Conservation (phyloP, 2,888 invertebrate species). For the Melanchra persicariae region DNA sequence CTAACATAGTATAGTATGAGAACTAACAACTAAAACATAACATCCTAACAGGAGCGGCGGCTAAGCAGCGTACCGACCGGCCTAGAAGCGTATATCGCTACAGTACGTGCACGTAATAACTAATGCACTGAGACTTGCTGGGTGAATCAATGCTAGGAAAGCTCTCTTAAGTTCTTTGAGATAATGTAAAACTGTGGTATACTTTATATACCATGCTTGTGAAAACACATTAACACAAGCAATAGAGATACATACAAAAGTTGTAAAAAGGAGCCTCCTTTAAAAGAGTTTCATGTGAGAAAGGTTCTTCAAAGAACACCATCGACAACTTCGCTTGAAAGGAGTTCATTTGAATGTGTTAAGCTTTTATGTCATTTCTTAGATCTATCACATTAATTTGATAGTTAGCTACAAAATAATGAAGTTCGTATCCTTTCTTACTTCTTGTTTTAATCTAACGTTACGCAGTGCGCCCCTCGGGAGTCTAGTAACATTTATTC, state of each 20-base stretch:
- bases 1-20: constrained; percentile 29
- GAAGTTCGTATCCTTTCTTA: neutral
- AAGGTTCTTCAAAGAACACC: neutral
- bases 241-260: neutral
- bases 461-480: neutral
- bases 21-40: constrained; percentile 73
- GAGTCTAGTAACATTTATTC: constrained; percentile 69
- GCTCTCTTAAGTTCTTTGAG: neutral
- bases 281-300: neutral
- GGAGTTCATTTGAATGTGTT: neutral
- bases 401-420: neutral
- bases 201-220: neutral
- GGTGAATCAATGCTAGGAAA: constrained; percentile 65
- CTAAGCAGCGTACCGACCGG: constrained; percentile 82
- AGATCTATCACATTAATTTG: neutral
- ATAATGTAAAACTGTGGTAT: neutral
- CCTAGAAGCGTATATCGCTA: constrained; percentile 85
- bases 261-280: neutral
- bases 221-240: neutral
- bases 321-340: neutral
- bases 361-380: neutral
- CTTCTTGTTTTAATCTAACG: neutral
- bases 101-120: constrained; percentile 86
- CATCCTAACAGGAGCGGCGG: constrained; percentile 85
- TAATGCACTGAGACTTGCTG: constrained; percentile 73